These are phyloP conservation scores for Leucophora obtusa DNA, from an alignment of 2,888 invertebrate genomes.

Conservation along the genomic window DNA sequence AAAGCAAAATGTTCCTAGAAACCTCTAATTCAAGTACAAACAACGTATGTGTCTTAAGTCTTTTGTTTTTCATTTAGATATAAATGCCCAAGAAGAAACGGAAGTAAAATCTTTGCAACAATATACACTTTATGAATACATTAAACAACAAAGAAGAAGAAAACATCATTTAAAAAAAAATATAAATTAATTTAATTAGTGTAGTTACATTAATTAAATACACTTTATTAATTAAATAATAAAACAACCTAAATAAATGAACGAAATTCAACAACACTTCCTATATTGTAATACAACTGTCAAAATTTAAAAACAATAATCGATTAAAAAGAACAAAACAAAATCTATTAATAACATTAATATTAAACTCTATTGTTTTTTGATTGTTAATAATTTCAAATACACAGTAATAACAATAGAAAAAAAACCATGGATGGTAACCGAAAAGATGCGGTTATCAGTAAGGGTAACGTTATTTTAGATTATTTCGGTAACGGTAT, in stretches of 20 bases:
- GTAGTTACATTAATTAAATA: slow-evolving; percentile 37
- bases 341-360: not conserved
- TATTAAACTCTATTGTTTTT: not conserved
- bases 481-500: too few species aligned
- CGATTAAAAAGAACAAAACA: not conserved
- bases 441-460: too few species aligned
- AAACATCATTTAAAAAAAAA: not conserved
- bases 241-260: too few species aligned
- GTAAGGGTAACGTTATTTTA: too few species aligned
- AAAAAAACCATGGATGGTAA: too few species aligned
- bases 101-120: slow-evolving; percentile 40
- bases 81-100: slow-evolving; percentile 13
- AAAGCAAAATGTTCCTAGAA: not conserved
- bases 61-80: slow-evolving; percentile 32
- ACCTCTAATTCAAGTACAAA: slow-evolving; percentile 4
- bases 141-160: slow-evolving; percentile 15
- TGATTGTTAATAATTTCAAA: not conserved
- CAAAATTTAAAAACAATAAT: slow-evolving; percentile 22
- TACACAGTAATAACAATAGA: not conserved
- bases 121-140: slow-evolving; percentile 13
- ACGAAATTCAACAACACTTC: slow-evolving; percentile 27
- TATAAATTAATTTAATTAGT: slow-evolving; percentile 27
- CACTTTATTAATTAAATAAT: slow-evolving; percentile 20
- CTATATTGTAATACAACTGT: slow-evolving; percentile 47
- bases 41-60: slow-evolving; percentile 47